Evolutionary conservation across 2,888 invertebrate species (phyloP), one percentile per base, ranked within the genome.

Genomic region (Diadegma fenestrale): DNA sequence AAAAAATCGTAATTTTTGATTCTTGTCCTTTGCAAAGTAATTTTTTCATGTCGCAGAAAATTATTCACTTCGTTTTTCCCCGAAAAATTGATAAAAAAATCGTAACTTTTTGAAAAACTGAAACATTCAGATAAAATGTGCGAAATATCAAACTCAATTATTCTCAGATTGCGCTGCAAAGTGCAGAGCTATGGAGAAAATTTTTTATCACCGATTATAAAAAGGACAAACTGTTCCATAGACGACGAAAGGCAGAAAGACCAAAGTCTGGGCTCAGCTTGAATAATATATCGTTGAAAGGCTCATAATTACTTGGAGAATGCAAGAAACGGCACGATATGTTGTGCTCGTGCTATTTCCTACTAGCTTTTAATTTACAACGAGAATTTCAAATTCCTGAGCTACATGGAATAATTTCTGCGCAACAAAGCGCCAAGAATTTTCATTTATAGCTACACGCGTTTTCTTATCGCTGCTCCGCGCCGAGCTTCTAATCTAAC

Each of bases 351-450:
- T 63, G 66, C 19, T 63, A 75, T 76, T 84, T 84, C 51, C 51
- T 66, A 63, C 64, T 37, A 41, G 61, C 68, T 17, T 68, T 48
- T 45, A 48, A 85, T 85, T 80, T 75, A 85, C 73, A 26, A 17
- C 51, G 33, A 33, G 45, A 54, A 33, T 4, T 17, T 26, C 41
- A 51, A 41, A 85, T 80, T 80, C 66, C 54, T 58, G 41, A 72
- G 48, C 72, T 85, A 61, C 76, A 41, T 76, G 51, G 73, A 85
- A 82, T 85, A 82, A 82, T 76, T 79, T 78, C 68, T 63, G 68
- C 64, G 37, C 54, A 71, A 82, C 77, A 72, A 77, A 81, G 81
- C 77, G 48, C n/a, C 81, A 69, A 79, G 82, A 82, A 81, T 82
- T 82, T 69, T 48, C 54, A 79, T 79, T 68, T 63, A 69, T 73